Percentiles rank a stretch among this genome's conserved stretches.
Conservation (phyloP, 1,140 invertebrate genomes). For the Ctenoplectra terminalis region DNA sequence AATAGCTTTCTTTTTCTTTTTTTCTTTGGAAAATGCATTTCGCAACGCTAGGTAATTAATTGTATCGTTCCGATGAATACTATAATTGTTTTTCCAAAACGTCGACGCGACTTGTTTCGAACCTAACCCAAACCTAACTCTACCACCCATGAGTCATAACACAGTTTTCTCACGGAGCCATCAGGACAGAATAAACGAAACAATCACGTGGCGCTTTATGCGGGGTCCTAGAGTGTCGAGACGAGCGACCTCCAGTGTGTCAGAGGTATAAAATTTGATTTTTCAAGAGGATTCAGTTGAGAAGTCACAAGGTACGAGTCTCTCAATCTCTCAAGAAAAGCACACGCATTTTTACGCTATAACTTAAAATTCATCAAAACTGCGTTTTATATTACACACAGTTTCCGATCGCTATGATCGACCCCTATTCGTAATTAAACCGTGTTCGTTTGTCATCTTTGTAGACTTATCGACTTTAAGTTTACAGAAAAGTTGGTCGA, state of each 20-base stretch:
- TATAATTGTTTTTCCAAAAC: neutral
- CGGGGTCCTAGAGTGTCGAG: conserved; percentile 17
- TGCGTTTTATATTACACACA: neutral
- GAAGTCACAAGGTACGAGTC: neutral
- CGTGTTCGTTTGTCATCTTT: neutral
- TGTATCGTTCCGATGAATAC: neutral
- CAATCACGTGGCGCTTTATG: conserved; percentile 36
- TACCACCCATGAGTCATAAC: conserved; percentile 29
- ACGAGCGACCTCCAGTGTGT: conserved; percentile 7
- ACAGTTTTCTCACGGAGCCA: conserved; percentile 31
- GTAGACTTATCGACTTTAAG: conserved; percentile 39
- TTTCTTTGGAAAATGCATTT: neutral
- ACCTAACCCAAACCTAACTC: neutral
- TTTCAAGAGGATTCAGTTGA: conserved; percentile 19
- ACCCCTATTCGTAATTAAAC: conserved; percentile 10
- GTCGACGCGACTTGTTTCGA: neutral
- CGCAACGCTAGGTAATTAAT: neutral
- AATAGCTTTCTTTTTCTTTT: too few species aligned
- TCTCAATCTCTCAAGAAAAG: neutral
- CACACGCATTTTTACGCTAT: too few species aligned
- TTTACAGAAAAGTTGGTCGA: neutral
- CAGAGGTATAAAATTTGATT: conserved; percentile 42
- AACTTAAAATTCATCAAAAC: too few species aligned
- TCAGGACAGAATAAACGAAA: conserved; percentile 29
- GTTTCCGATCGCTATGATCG: neutral